Percentiles rank a stretch among this genome's conserved stretches.
Evolutionary conservation across 2,888 invertebrate genomes (phyloP).

Genomic region (Galerucella pusilla): DNA sequence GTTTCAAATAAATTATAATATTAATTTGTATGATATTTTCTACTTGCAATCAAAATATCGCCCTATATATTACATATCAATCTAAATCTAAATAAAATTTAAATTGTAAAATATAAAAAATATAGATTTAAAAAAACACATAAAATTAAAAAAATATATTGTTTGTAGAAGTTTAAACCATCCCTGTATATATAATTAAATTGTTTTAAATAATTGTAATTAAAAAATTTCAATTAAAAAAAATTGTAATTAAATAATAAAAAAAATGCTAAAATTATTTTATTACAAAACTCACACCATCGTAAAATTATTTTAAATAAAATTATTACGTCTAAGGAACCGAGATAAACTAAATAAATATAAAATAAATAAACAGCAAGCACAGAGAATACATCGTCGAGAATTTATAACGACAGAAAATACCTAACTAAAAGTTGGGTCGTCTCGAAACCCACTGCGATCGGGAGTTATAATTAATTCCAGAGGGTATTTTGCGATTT

Average conservation of each 20-base stretch:
- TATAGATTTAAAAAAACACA: no score
- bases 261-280: constrained; percentile 17
- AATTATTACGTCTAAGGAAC: constrained; percentile 24
- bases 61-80: no score
- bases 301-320: constrained; percentile 22
- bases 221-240: constrained; percentile 10
- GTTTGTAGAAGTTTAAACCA: no score
- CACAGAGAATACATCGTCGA: constrained; percentile 29
- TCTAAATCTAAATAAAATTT: no score
- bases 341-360: constrained; percentile 31
- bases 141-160: no score
- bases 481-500: constrained; percentile 55
- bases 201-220: background rate
- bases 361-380: constrained; percentile 36
- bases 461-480: constrained; percentile 53
- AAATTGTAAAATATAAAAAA: no score
- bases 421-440: constrained; percentile 37
- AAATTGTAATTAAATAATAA: constrained; percentile 15
- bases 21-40: no score
- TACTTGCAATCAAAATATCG: no score
- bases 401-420: constrained; percentile 36
- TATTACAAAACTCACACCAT: constrained; percentile 3
- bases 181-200: background rate
- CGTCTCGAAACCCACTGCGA: constrained; percentile 39
- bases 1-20: no score